These are phyloP conservation scores for Hydrolagus colliei DNA, from an alignment of 2,797 vertebrate genomes.

Conservation along the genomic window DNA sequence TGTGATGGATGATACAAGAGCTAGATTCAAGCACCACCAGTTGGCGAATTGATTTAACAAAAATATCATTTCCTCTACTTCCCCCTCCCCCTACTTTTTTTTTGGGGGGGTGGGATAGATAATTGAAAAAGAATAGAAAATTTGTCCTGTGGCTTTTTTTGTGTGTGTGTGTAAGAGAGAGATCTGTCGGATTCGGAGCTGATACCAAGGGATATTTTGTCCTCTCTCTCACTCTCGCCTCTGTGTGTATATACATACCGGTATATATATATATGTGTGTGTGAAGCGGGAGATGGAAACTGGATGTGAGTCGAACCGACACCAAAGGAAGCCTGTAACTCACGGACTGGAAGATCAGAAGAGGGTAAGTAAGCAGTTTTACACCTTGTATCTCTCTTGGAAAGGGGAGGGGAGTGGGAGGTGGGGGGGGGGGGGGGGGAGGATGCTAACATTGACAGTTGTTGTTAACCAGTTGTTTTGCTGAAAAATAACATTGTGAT, in stretches of 20 bases:
- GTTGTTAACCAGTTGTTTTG: no score
- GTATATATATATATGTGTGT: not conserved
- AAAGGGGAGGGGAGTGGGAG: no score
- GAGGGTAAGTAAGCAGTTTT: constrained; percentile 68
- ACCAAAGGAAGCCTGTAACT: constrained; percentile 74
- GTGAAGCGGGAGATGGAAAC: constrained; percentile 74
- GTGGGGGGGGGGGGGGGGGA: no score
- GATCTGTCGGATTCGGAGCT: not conserved
- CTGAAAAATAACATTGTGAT: no score
- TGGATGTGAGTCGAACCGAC: constrained; percentile 71
- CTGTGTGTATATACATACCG: constrained; percentile 30
- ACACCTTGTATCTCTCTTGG: not conserved
- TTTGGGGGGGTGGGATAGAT: not conserved
- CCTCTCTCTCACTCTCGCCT: no score
- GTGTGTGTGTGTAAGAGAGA: constrained; percentile 36
- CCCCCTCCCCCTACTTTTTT: not conserved
- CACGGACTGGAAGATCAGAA: constrained; percentile 96
- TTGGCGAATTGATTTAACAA: not conserved
- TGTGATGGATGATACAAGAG: constrained; percentile 7
- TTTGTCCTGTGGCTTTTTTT: no score
- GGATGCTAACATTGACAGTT: not conserved
- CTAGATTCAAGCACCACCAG: not conserved
- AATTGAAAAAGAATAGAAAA: no score
- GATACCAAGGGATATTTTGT: not conserved
- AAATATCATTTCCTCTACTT: not conserved